Evolutionary conservation across 2,797 vertebrate genomes (phyloP).

Genomic region (Myotis myotis): DNA sequence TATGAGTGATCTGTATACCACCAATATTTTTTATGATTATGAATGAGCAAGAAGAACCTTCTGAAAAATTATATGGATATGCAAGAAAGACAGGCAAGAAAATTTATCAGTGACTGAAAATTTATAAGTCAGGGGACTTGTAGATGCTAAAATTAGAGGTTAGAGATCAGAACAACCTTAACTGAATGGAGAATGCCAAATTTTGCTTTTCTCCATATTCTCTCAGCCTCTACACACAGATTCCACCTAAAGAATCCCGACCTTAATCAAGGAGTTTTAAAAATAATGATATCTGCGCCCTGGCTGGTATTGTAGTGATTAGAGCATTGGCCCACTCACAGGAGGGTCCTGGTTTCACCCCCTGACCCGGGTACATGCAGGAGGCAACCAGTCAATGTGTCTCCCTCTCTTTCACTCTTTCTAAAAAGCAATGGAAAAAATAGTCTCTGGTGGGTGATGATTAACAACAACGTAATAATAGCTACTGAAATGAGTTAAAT

Average conservation of each 20-base stretch:
- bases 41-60: not conserved
- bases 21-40: slow-evolving; percentile 1
- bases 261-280: not conserved
- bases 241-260: not conserved
- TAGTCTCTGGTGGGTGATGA: too few species aligned
- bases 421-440: too few species aligned
- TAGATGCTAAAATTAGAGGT: slow-evolving; percentile 19
- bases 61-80: slow-evolving; percentile 24
- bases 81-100: not conserved
- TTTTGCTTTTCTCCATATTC: not conserved
- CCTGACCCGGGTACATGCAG: not conserved
- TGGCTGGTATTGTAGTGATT: too few species aligned
- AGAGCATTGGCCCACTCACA: too few species aligned
- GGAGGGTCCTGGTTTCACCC: not conserved
- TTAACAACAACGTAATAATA: not conserved
- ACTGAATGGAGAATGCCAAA: not conserved
- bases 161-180: not conserved
- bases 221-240: not conserved
- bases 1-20: not conserved
- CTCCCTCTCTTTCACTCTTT: too few species aligned
- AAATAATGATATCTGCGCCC: not conserved
- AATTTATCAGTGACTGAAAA: slow-evolving; percentile 12
- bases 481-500: not conserved
- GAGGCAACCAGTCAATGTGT: not conserved
- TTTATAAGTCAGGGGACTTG: not conserved